Percentiles rank a stretch among this genome's conserved stretches.
These are phyloP conservation scores for Fratercula arctica DNA, from an alignment of 2,797 vertebrate genomes.

Conservation along the genomic window DNA sequence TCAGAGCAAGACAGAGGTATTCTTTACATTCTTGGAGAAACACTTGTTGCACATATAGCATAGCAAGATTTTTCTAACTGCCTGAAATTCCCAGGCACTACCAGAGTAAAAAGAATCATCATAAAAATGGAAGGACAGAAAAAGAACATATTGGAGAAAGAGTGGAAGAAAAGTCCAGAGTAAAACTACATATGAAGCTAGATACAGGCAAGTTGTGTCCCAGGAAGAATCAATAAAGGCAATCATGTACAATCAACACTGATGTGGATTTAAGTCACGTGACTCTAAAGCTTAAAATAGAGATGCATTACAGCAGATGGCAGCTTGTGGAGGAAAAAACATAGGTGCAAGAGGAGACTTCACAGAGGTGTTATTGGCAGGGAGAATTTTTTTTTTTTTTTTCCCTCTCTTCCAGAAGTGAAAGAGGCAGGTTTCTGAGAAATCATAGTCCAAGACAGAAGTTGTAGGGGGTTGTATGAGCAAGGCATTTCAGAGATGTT, in stretches of 20 bases:
- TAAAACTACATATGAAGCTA: slow-evolving; percentile 52
- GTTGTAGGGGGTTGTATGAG: neutral
- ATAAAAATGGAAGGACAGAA: neutral
- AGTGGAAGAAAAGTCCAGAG: slow-evolving; percentile 16
- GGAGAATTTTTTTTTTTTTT: neutral
- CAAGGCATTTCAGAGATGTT: slow-evolving; percentile 25
- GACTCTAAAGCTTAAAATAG: slow-evolving; percentile 72
- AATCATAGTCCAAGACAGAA: slow-evolving; percentile 58
- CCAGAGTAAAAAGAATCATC: neutral
- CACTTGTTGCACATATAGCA: rapidly evolving
- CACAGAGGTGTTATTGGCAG: slow-evolving; percentile 52
- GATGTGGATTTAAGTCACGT: slow-evolving; percentile 75
- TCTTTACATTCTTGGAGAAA: neutral
- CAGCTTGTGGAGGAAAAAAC: slow-evolving; percentile 48
- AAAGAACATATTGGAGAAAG: neutral
- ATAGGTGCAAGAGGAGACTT: slow-evolving; percentile 67
- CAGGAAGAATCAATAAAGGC: slow-evolving; percentile 78
- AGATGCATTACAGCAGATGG: slow-evolving; percentile 73
- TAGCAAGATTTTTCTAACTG: neutral
- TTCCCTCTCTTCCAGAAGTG: neutral
- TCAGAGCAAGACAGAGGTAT: neutral
- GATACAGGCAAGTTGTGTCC: slow-evolving; percentile 60
- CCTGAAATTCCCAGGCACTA: neutral
- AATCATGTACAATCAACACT: slow-evolving; percentile 80
- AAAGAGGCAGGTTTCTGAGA: slow-evolving; percentile 40